Conservation (phyloP, 2,797 vertebrate genomes). For the Uromys caudimaculatus region DNA sequence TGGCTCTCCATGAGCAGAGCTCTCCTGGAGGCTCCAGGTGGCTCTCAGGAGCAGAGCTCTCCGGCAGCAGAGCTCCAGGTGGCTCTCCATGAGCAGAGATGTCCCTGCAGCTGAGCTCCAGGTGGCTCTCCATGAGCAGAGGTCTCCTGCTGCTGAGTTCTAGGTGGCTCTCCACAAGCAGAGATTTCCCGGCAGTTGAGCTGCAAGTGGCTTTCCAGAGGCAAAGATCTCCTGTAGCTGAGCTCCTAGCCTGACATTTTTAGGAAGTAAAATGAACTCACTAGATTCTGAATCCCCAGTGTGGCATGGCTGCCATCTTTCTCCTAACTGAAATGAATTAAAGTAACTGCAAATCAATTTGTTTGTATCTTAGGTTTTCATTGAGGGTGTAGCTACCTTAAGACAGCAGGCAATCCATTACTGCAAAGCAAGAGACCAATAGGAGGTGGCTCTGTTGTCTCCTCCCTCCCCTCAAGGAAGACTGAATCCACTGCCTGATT, state of each 20-base stretch:
- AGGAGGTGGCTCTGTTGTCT: background rate
- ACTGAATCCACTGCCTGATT: background rate
- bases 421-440: background rate
- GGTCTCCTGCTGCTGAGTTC: no score
- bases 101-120: no score
- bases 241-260: background rate
- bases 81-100: no score
- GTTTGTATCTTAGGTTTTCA: background rate
- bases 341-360: background rate
- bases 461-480: background rate
- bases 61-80: no score
- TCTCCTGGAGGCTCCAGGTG: no score
- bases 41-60: no score
- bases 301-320: background rate
- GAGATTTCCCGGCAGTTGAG: no score
- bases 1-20: no score
- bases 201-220: no score
- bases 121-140: background rate
- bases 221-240: no score
- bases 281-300: background rate
- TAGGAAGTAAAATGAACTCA: background rate
- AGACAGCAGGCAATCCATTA: background rate
- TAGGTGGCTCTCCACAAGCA: no score
- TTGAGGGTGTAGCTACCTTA: slow-evolving; percentile 2
- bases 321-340: slow-evolving; percentile 10